Base-by-base conservation (phyloP, 2,113 vertebrate genomes). In the Ariopsis seemanni region DNA sequence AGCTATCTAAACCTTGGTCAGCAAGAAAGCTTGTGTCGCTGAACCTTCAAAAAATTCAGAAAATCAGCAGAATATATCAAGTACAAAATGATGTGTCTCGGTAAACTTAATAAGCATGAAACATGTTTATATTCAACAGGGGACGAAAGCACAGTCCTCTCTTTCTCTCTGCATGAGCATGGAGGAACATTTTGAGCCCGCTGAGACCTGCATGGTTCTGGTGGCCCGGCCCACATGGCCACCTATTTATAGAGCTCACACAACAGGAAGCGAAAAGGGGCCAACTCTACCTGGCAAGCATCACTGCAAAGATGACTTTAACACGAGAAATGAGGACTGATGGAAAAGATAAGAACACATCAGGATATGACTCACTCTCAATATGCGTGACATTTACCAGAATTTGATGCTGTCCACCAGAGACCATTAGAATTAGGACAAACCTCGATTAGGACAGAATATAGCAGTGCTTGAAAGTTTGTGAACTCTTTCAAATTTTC, bases 221-320 rank as follows among this genome's bases (percentile, higher is more conserved):
- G 15, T 93, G 92, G 92, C 92, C 92, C 89, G 88, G 90, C 89
- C 30, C 90, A 92, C 88, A 93, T 93, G 91, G 88, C 90, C 89
- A 60, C 92, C 94, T 96, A 95, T 95, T 95, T 96, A 93, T 95
- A 96, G 95, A 90, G 89, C 88, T 82, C 79, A 90, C 95, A 94
- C 94, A 94, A 95, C 94, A 94, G 94, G 95, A 95, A 94, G 92
- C 83, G 90, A 93, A 95, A 95, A 95, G 89, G 94, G 95, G 94
- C 94, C 95, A 96, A 92, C 90, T 94, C 94, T 94, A 95, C 94
- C 95, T 95, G 94, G 93, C 93, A 93, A 94, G 93, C 94, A 89
- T 87, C 91, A 91, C 90, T 92, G 91, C 91, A 91, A 93, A 94
- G 93, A 94, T 93, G 94, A 94, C 93, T 93, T 89, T 53, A 86